Evolutionary conservation across 2,888 invertebrate species (phyloP).

Genomic region (Phengaris arion): DNA sequence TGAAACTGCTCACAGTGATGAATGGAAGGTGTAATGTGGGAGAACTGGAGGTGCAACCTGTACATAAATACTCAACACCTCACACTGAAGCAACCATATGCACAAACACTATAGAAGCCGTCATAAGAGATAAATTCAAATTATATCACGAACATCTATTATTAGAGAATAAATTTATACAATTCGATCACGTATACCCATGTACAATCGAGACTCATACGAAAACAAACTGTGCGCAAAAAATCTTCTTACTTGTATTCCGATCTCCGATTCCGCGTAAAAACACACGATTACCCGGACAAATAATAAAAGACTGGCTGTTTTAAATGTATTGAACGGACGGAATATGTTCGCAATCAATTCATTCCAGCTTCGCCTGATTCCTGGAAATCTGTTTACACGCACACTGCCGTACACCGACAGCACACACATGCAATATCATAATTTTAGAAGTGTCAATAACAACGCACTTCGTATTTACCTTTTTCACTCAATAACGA

Average conservation of each 20-base stretch:
- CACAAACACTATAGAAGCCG: neutral
- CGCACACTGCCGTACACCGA: conserved; percentile 42
- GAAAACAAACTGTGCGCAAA: neutral
- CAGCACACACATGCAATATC: conserved; percentile 49
- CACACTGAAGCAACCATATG: neutral
- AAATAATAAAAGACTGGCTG: conserved; percentile 39
- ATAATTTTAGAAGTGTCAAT: conserved; percentile 66
- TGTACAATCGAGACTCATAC: neutral
- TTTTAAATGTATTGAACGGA: conserved; percentile 63
- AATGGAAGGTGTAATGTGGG: neutral
- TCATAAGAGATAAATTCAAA: conserved; percentile 19
- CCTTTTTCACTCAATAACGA: conserved; percentile 34
- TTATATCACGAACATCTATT: conserved; percentile 15
- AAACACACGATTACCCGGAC: conserved; percentile 15
- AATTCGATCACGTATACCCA: conserved; percentile 19
- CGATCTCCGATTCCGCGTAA: conserved; percentile 19
- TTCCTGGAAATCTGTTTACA: conserved; percentile 68
- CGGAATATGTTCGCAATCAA: conserved; percentile 44
- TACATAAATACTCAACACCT: neutral
- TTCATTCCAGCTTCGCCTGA: conserved; percentile 50
- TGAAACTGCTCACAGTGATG: neutral
- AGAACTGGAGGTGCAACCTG: neutral
- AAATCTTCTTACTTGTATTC: conserved; percentile 1
- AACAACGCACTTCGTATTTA: conserved; percentile 42
- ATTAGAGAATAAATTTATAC: conserved; percentile 13